Base-by-base conservation (phyloP, 2,888 invertebrate species). In the Drosophila atroscutellata region DNA sequence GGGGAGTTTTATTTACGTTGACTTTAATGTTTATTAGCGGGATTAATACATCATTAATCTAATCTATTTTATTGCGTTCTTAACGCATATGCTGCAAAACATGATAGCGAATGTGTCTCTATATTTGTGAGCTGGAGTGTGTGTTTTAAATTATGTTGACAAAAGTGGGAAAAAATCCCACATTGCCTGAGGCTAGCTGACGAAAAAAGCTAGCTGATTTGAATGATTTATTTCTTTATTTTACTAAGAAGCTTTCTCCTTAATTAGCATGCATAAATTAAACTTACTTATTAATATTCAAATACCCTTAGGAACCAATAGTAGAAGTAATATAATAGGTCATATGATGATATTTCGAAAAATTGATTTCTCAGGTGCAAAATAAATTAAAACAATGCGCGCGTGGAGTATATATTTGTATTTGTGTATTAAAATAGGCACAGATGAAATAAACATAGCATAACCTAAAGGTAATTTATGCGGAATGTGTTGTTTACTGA, bases 11-110 rank as follows among this genome's bases (percentile, higher is more conserved):
- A 89, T 89, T 89, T 86, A 77, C 72, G 61, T 68, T 75, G 77
- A 77, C 76, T 83, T 88, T 89, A 78, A 83, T 87, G 90, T 88
- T 90, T 90, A 90, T 91, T 91, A 89, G 90, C 78, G 47, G 90
- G 91, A 91, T 91, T 91, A 91, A 84, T 77, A 82, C 71, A 77
- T 86, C 90, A 75, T 86, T 84, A 83, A 81, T 78, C 83, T 85
- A 91, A 91, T 91, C 83, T 86, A 34, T 28, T 68, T 72, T 61
- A 61, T 71, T 54, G 72, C 52, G 36, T 30, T n/a, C 60, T 72
- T 37, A 58, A 58, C 82, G 71, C 89, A 86, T 84, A 84, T 86
- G 89, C 62, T 74, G 70, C 72, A 60, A 86, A 86, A 81, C 80
- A 80, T 65, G 56, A 74, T 64, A 69, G 63, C 8, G 34, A 65